Evolutionary conservation across 2,113 vertebrate genomes (phyloP).

Genomic region (Bothrops jararaca): DNA sequence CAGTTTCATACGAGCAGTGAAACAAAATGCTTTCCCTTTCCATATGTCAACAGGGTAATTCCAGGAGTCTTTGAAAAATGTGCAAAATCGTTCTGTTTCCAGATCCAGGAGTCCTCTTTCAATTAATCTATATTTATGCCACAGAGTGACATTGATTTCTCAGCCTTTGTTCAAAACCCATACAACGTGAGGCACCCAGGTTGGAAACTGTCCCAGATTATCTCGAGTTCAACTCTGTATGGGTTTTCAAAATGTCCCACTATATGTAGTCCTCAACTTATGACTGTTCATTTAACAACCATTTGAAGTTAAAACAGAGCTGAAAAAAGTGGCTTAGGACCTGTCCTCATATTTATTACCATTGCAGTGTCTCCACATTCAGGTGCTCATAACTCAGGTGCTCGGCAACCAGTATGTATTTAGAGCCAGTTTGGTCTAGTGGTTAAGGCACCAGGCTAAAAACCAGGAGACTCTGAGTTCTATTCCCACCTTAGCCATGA

Average conservation of each 20-base stretch:
- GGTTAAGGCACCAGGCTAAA: too few species aligned
- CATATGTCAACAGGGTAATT: slow-evolving; percentile 47
- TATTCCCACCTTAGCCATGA: neutral
- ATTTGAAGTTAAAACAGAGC: neutral
- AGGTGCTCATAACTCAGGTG: neutral
- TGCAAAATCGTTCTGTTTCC: slow-evolving; percentile 29
- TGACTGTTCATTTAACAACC: neutral
- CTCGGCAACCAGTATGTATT: neutral
- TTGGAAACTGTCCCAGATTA: neutral
- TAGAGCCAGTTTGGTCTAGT: neutral
- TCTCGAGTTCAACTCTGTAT: neutral
- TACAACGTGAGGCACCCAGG: neutral
- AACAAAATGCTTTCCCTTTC: slow-evolving; percentile 17
- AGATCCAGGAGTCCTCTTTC: slow-evolving; percentile 11
- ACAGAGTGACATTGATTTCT: slow-evolving; percentile 24
- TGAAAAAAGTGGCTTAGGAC: neutral
- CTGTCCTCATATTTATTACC: neutral
- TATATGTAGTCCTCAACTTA: neutral
- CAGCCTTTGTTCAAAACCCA: neutral
- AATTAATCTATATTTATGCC: slow-evolving; percentile 51
- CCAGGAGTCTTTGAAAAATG: slow-evolving; percentile 21
- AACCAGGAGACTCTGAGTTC: too few species aligned
- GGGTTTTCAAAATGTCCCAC: neutral
- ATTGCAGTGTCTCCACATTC: neutral
- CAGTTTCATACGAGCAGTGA: slow-evolving; percentile 38